Base-by-base conservation (phyloP, 2,888 invertebrate species). In the Pediacus dermestoides region DNA sequence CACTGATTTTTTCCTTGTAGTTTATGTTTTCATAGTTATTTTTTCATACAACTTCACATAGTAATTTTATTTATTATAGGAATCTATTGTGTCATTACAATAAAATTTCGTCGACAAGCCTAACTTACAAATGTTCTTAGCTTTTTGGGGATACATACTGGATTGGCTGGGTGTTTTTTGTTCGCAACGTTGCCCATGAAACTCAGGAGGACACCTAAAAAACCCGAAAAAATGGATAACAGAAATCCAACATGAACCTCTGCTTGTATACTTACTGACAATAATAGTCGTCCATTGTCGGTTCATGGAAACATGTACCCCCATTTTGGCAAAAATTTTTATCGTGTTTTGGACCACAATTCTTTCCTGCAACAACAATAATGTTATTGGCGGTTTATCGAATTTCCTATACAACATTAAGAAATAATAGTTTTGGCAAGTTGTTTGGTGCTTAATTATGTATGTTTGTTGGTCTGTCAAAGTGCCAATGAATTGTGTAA, bases 261-360 rank as follows among this genome's bases (percentile, higher is more conserved):
- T 36, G n/a, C 26, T 21, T 26, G 30, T 32, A 46, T 63, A 82
- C 85, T 86, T 74, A 91, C 90, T 82, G 83, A 84, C 91, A 91
- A 68, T 83, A 85, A 67, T 81, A 80, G 73, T 85, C 85, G 67
- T 80, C 79, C 63, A 89, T 81, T 60, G 81, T 78, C 69, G 81
- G 78, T 71, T 86, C 84, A 72, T 81, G 83, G 69, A 82, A 79
- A 74, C 92, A 92, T 53, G 83, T 85, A 67, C 89, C 91, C 61
- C 87, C 88, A 68, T 91, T 90, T 70, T 88, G 80, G 74, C 91
- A 92, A 72, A 82, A 89, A 54, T 79, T 80, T 25, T 30, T 18
- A 37, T 32, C 36, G 43, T 36, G 11, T 34, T 28, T 18, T 7
- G 6, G 6, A 18, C n/a, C 21, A 18, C 21, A 18, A 7, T 18